A percentile compares a stretch with the other conserved stretches of the same genome.
Evolutionary conservation across 2,113 vertebrate species (phyloP).

Genomic region (Petaurus breviceps): DNA sequence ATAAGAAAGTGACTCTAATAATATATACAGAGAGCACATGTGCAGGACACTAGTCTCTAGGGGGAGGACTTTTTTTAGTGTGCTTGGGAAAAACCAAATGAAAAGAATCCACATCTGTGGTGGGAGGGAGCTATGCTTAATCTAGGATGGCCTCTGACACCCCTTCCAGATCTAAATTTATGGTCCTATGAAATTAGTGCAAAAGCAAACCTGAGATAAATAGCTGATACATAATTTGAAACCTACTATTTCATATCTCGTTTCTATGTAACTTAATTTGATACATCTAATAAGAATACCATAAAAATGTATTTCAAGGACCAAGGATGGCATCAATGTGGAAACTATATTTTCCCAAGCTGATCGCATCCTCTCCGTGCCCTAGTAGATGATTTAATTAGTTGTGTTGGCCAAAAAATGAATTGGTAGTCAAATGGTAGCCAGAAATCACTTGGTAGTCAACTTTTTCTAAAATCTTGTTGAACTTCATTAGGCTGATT

Average conservation of each 20-base stretch:
- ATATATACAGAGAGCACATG: conserved; percentile 24
- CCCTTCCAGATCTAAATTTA: not conserved
- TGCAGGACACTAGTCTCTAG: conserved; percentile 32
- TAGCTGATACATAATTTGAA: not conserved
- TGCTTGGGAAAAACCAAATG: conserved; percentile 1
- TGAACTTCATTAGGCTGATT: not conserved
- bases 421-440: not conserved
- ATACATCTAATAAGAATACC: not conserved
- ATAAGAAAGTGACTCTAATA: conserved; percentile 56
- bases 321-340: not conserved
- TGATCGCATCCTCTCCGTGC: not conserved
- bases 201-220: not conserved
- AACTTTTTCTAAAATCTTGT: not conserved
- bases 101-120: not conserved
- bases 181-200: not conserved
- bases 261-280: not conserved
- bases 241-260: not conserved
- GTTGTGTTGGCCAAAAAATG: not conserved
- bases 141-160: not conserved
- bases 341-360: not conserved
- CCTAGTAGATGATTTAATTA: not conserved
- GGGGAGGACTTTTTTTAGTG: not conserved
- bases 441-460: not conserved
- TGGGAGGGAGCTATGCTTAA: not conserved
- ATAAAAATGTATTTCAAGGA: not conserved